phyloP scores from a whole-genome alignment of 1,140 invertebrate genomes.

The Saxidomus purpurata region DNA sequence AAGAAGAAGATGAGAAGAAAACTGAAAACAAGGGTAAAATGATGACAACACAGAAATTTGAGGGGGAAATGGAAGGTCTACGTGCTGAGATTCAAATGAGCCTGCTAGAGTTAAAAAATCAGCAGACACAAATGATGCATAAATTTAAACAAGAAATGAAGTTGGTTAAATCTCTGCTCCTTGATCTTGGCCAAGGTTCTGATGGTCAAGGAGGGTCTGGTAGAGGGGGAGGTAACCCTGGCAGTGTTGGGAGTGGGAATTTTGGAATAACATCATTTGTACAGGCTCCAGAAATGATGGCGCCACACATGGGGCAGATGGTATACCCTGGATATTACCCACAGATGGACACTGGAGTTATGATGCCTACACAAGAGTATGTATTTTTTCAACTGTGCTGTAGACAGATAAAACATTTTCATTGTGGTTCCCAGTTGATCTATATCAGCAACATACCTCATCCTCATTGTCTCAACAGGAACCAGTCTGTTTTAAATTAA shows the following conservation, averaged over 20 bases:
- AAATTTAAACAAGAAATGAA: conserved; percentile 70
- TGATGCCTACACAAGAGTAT: conserved; percentile 19
- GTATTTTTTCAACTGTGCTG: no score
- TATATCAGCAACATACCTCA: no score
- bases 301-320: background rate
- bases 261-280: background rate
- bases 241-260: background rate
- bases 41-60: conserved; percentile 74
- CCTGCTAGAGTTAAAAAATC: conserved; percentile 65
- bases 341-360: background rate
- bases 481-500: no score
- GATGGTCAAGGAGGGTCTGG: background rate
- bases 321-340: background rate
- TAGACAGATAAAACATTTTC: no score
- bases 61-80: conserved; percentile 73
- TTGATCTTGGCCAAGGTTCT: conserved; percentile 42
- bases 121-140: conserved; percentile 66
- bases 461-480: no score
- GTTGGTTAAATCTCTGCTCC: conserved; percentile 66
- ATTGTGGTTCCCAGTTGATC: no score
- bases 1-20: conserved; percentile 8
- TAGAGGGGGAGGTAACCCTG: background rate
- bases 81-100: conserved; percentile 64
- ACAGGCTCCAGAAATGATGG: background rate
- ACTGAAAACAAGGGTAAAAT: conserved; percentile 35